phyloP scores from a whole-genome alignment of 2,797 vertebrate genomes.

The Denticeps clupeoides region DNA sequence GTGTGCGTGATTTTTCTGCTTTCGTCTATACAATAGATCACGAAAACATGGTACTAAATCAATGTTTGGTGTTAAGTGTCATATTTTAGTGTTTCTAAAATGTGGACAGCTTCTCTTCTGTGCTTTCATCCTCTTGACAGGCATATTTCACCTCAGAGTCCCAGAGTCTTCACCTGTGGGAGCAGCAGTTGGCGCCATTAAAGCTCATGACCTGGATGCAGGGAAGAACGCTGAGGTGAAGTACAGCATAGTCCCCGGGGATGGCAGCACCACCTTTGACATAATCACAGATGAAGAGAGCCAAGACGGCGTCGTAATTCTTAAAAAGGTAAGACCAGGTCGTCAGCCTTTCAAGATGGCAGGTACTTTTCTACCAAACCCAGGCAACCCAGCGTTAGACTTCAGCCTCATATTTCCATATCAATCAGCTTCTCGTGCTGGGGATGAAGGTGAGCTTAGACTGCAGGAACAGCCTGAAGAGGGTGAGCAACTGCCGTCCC shows the following conservation, averaged over 20 bases:
- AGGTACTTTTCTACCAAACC: no score
- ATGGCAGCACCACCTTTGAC: slow-evolving; percentile 79
- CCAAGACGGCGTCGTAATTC: slow-evolving; percentile 75
- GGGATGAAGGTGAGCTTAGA: not conserved
- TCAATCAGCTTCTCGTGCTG: not conserved
- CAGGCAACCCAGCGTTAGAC: no score
- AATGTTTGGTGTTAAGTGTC: no score
- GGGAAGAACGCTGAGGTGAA: slow-evolving; percentile 80
- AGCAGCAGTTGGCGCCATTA: slow-evolving; percentile 75
- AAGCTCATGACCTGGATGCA: slow-evolving; percentile 76
- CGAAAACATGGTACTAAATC: no score
- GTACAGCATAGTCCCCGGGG: slow-evolving; percentile 79
- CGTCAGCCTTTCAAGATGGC: no score
- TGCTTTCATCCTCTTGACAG: slow-evolving; percentile 44
- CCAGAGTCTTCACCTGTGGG: slow-evolving; percentile 70
- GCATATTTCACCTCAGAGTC: slow-evolving; percentile 76
- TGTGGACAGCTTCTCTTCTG: no score
- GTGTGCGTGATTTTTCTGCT: not conserved
- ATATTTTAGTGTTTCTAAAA: no score
- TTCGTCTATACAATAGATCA: no score
- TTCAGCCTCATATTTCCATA: not conserved
- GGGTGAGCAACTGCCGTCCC: not conserved
- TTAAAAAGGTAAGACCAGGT: slow-evolving; percentile 78
- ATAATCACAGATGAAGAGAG: slow-evolving; percentile 65
- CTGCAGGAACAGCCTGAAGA: not conserved